These are phyloP conservation scores for Terebella lapidaria DNA, from an alignment of 2,888 invertebrate genomes.

Conservation along the genomic window DNA sequence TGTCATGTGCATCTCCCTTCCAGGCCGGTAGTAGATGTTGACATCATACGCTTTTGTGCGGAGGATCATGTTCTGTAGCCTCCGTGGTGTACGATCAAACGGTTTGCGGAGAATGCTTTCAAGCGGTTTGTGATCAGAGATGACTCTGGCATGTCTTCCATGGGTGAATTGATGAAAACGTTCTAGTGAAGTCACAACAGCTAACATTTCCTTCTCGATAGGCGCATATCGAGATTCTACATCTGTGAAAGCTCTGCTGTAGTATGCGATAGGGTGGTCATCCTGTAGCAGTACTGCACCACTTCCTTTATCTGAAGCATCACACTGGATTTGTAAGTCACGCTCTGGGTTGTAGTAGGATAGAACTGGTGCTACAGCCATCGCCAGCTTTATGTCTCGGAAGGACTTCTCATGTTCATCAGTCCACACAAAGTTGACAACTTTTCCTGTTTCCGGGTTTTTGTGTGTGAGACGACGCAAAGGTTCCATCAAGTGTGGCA, in stretches of 20 bases:
- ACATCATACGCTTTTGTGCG: not conserved
- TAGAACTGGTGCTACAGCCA: not conserved
- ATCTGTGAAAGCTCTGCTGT: not conserved
- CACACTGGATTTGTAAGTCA: not conserved
- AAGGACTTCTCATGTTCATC: not conserved
- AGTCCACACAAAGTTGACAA: not conserved
- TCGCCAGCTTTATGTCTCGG: not conserved
- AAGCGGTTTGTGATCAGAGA: constrained; percentile 3
- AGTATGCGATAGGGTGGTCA: not conserved
- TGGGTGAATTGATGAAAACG: not conserved
- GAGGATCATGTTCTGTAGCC: not conserved
- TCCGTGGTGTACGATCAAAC: too few relatives aligned
- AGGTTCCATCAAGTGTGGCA: not conserved
- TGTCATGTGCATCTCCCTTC: not conserved
- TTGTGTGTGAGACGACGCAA: not conserved
- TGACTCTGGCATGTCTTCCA: not conserved
- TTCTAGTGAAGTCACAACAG: not conserved
- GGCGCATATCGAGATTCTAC: not conserved
- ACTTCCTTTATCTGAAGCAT: too few relatives aligned
- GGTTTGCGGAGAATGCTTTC: not conserved
- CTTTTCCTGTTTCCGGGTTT: not conserved
- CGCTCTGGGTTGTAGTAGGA: not conserved
- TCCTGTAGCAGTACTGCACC: not conserved
- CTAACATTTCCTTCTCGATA: constrained; percentile 2
- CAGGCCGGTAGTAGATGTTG: not conserved